phyloP scores from a whole-genome alignment of 2,797 vertebrate genomes.

The Parotocinclus haroldoi region DNA sequence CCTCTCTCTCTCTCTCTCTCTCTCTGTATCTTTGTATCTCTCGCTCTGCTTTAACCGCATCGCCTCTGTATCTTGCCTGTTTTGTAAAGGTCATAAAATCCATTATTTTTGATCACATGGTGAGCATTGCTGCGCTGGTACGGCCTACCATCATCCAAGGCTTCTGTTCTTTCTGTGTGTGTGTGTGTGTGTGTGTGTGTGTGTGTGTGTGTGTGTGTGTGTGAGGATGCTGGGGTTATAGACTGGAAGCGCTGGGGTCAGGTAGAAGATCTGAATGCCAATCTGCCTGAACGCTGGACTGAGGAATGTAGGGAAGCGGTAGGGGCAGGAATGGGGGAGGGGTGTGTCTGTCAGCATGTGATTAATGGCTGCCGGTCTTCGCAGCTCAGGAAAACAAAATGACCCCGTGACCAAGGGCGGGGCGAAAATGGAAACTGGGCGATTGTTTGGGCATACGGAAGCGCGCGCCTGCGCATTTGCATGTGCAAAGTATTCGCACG shows the following conservation, averaged over 20 bases:
- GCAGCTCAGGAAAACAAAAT: slow-evolving; percentile 38
- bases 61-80: slow-evolving; percentile 26
- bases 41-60: slow-evolving; percentile 9
- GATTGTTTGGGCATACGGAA: slow-evolving; percentile 9
- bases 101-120: slow-evolving; percentile 42
- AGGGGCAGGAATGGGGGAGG: slow-evolving; percentile 5
- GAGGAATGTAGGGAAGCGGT: slow-evolving; percentile 23
- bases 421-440: slow-evolving; percentile 30
- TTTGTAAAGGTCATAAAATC: slow-evolving; percentile 46
- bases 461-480: slow-evolving; percentile 17
- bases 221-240: background rate
- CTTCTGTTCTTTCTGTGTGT: slow-evolving; percentile 1
- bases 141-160: slow-evolving; percentile 7
- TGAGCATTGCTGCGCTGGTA: slow-evolving; percentile 25
- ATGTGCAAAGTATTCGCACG: background rate
- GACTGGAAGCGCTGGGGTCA: slow-evolving; percentile 10
- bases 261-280: slow-evolving; percentile 24
- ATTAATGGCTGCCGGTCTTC: slow-evolving; percentile 40
- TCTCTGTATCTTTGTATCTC: background rate
- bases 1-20: slow-evolving; percentile 3
- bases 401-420: slow-evolving; percentile 37
- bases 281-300: slow-evolving; percentile 16
- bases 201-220: background rate
- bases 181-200: background rate
- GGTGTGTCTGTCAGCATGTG: slow-evolving; percentile 10